Evolutionary conservation across 2,888 invertebrate genomes (phyloP).

Genomic region (Bellardia bayeri): DNA sequence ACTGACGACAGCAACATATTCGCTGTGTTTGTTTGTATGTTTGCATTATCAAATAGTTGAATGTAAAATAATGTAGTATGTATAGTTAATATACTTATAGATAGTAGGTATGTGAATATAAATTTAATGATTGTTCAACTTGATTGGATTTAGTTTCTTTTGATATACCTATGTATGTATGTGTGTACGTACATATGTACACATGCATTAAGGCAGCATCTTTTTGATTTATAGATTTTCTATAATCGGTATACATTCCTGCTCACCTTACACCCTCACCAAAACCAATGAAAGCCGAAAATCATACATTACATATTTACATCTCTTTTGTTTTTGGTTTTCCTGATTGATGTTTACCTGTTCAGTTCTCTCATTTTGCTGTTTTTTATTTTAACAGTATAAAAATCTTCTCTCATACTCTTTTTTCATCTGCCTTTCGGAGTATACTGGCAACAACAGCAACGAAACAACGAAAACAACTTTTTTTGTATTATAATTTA

Average conservation of each 20-base stretch:
- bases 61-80: neutral
- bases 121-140: neutral
- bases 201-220: constrained; percentile 7
- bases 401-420: constrained; percentile 56
- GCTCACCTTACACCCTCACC: neutral
- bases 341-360: constrained; percentile 62
- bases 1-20: neutral
- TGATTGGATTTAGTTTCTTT: constrained; percentile 23
- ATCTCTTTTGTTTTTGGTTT: constrained; percentile 34
- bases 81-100: neutral
- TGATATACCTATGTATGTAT: no score
- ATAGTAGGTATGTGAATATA: neutral
- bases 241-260: neutral
- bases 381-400: constrained; percentile 19
- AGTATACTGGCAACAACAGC: constrained; percentile 36
- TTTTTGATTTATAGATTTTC: neutral
- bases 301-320: neutral
- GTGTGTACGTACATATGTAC: no score
- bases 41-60: neutral
- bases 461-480: constrained; percentile 48
- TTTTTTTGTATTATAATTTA: constrained; percentile 64
- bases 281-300: neutral
- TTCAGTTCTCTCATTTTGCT: constrained; percentile 58
- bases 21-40: no score
- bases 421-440: constrained; percentile 58